Percentiles rank a stretch among this genome's conserved stretches.
Conservation (phyloP, 2,113 vertebrate genomes). For the Drymodes brunneopygia region DNA sequence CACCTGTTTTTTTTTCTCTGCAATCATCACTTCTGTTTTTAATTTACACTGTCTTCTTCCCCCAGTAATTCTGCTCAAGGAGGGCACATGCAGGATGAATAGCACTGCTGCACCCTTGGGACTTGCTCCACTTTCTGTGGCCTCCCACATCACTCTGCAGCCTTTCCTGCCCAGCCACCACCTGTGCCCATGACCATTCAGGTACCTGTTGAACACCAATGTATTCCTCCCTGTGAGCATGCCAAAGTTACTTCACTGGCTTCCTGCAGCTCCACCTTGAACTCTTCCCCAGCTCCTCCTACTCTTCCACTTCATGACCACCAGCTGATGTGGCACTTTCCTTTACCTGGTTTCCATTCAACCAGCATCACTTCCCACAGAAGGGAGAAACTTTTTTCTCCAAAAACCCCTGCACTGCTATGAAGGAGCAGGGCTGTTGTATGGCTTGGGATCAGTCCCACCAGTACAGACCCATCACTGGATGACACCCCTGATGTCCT, state of each 20-base stretch:
- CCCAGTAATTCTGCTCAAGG: neutral
- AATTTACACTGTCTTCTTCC: neutral
- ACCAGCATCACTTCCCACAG: constrained; percentile 1
- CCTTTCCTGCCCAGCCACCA: neutral
- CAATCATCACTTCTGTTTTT: neutral
- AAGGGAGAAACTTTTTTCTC: constrained; percentile 16
- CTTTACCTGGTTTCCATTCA: constrained; percentile 43
- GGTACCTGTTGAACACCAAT: neutral
- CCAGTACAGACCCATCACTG: neutral
- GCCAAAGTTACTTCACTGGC: neutral
- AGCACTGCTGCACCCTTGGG: neutral
- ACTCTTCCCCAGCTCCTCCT: constrained; percentile 16
- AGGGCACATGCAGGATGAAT: neutral
- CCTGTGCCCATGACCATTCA: neutral
- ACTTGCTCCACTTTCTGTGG: neutral
- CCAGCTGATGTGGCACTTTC: constrained; percentile 39
- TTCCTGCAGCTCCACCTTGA: constrained; percentile 8
- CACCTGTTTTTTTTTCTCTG: neutral
- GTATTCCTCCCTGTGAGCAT: neutral
- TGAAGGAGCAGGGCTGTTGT: constrained; percentile 42
- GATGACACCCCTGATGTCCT: neutral
- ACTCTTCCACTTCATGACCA: neutral
- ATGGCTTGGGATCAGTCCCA: neutral
- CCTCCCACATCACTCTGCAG: neutral
- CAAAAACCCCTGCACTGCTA: constrained; percentile 25